Evolutionary conservation across 2,888 invertebrate genomes (phyloP).

Genomic region (Drosophila kanekoi): DNA sequence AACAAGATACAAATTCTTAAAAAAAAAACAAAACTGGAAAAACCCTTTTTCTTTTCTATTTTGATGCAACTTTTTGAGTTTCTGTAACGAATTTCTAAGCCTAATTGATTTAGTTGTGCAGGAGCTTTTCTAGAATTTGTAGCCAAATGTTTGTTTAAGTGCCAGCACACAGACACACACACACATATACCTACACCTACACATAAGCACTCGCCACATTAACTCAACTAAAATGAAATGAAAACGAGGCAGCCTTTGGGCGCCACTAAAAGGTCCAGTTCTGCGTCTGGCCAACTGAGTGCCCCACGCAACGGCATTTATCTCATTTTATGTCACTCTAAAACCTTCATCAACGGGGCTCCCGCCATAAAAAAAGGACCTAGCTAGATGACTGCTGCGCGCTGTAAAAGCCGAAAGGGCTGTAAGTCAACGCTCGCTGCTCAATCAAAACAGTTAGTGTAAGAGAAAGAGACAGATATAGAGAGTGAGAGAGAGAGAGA

Average conservation of each 20-base stretch:
- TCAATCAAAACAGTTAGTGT: conserved; percentile 45
- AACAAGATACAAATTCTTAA: neutral
- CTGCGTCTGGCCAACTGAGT: conserved; percentile 25
- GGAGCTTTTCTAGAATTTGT: conserved; percentile 4
- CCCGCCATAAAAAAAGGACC: conserved; percentile 45
- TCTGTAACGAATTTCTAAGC: neutral
- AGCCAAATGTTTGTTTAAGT: conserved; percentile 24
- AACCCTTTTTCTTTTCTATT: no score
- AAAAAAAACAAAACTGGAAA: neutral
- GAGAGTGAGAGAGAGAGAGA: no score
- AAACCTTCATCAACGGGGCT: conserved; percentile 64
- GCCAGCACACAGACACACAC: conserved; percentile 9
- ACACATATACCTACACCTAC: neutral
- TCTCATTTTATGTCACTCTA: conserved; percentile 66
- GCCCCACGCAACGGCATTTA: conserved; percentile 43
- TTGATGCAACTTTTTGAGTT: neutral
- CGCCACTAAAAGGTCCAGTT: conserved; percentile 47
- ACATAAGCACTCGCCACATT: conserved; percentile 19
- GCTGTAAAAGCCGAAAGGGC: conserved; percentile 50
- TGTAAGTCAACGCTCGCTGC: conserved; percentile 36
- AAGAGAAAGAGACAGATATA: neutral
- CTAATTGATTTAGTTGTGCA: conserved; percentile 33
- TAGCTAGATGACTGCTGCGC: conserved; percentile 5
- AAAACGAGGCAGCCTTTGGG: conserved; percentile 41
- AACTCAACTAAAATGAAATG: conserved; percentile 33